Evolutionary conservation across 2,888 invertebrate species (phyloP), one percentile per base, ranked within the genome.

Genomic region (Euclidia mi): DNA sequence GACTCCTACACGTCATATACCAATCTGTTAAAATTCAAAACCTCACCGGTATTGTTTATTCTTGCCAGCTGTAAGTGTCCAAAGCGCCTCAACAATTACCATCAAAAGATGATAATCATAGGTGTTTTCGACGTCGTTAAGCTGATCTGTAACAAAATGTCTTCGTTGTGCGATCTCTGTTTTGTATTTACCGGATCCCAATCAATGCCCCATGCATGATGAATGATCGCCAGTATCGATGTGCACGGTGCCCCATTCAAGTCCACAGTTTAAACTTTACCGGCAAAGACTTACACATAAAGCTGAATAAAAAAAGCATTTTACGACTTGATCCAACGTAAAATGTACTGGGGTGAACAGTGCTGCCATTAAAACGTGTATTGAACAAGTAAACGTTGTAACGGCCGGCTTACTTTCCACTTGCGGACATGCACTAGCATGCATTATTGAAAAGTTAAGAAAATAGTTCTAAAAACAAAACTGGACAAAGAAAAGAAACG

Each of bases 21-120:
- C 76, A 79, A 82, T 85, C 80, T 81, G 83, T 85, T 87, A 86
- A 86, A 88, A 88, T 81, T 84, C 76, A 90, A 87, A 87, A 79
- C 90, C 93, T 93, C 93, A 94, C 93, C 93, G 91, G 88, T 92
- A 85, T 85, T 79, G 61, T 77, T n/a, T 82, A 80, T 81, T 81
- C 92, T 88, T 84, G 93, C 87, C 92, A 91, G 92, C 89, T 81
- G 91, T 86, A 83, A 87, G 82, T 82, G 87, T 91, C 93, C 92
- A 89, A 89, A 91, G 89, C 92, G 91, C 91, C 92, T 88, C 90
- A 90, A 84, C 81, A 85, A 91, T 87, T 91, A 94, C 89, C 93
- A 94, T 94, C 94, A 94, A 94, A 94, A 94, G 92, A 94, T 94
- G 91, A 94, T 94, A 90, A 94, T 93, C 94, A 94, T 94, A 71